Conservation (phyloP, 2,797 vertebrate genomes). For the Labroides dimidiatus region DNA sequence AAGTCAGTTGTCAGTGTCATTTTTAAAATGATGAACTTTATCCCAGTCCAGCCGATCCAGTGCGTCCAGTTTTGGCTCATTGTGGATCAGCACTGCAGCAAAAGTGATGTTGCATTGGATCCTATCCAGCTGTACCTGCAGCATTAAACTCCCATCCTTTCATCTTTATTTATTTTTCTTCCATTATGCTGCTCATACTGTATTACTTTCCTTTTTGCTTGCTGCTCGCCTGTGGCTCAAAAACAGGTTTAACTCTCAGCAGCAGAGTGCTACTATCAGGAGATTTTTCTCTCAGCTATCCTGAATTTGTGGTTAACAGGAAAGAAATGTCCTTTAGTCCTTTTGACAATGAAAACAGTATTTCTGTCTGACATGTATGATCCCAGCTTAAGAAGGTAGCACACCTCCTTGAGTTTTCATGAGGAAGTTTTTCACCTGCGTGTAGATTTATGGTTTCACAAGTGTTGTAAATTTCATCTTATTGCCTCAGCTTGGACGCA, state of each 20-base stretch:
- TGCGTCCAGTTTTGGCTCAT: slow-evolving; percentile 18
- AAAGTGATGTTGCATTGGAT: slow-evolving; percentile 51
- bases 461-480: neutral
- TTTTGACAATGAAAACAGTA: slow-evolving; percentile 21
- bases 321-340: neutral
- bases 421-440: neutral
- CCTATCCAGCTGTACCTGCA: slow-evolving; percentile 54
- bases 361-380: slow-evolving; percentile 10
- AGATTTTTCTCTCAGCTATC: neutral
- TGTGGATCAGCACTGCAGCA: slow-evolving; percentile 63
- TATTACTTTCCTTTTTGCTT: slow-evolving; percentile 20
- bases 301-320: slow-evolving; percentile 1
- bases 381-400: neutral
- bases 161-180: slow-evolving; percentile 25
- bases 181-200: neutral
- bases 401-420: slow-evolving; percentile 6
- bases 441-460: neutral
- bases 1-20: slow-evolving; percentile 5
- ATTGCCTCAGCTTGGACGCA: too few relatives aligned
- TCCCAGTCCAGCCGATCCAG: neutral
- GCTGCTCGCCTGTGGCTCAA: slow-evolving; percentile 1
- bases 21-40: neutral
- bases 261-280: slow-evolving; percentile 2
- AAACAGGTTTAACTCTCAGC: neutral
- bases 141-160: slow-evolving; percentile 14